Percentiles rank a stretch among this genome's conserved stretches.
Evolutionary conservation across 2,797 vertebrate species (phyloP).

Genomic region (Poliocrania exsul): DNA sequence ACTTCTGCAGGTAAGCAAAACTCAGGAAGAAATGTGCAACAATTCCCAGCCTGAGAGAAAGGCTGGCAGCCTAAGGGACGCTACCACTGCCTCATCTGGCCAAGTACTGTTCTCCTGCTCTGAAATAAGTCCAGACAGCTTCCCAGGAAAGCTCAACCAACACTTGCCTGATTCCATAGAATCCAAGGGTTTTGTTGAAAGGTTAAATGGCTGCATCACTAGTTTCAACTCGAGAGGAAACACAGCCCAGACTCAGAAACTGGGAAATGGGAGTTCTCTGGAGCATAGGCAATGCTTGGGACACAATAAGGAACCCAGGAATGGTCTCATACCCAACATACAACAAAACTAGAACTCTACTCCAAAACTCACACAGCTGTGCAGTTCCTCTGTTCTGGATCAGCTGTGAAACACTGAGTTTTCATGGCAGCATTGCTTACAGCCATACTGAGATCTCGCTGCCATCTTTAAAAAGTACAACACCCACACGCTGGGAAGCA

Average conservation of each 20-base stretch:
- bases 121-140: background rate
- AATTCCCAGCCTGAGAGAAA: background rate
- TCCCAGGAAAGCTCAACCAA: background rate
- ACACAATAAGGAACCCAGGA: background rate
- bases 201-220: background rate
- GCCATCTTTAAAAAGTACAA: background rate
- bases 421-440: background rate
- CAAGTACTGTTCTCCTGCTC: background rate
- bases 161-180: background rate
- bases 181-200: background rate
- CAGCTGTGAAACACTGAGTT: background rate
- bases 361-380: background rate
- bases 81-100: background rate
- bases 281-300: background rate
- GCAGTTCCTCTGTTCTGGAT: background rate
- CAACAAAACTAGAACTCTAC: background rate
- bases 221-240: background rate
- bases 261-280: background rate
- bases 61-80: background rate
- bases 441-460: background rate
- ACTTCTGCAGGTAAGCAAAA: background rate
- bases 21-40: background rate
- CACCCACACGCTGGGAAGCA: fast-evolving
- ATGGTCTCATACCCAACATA: fast-evolving
- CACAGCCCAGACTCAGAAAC: background rate